Conservation (phyloP, 1,140 invertebrate genomes). For the Leguminivora glycinivorella region DNA sequence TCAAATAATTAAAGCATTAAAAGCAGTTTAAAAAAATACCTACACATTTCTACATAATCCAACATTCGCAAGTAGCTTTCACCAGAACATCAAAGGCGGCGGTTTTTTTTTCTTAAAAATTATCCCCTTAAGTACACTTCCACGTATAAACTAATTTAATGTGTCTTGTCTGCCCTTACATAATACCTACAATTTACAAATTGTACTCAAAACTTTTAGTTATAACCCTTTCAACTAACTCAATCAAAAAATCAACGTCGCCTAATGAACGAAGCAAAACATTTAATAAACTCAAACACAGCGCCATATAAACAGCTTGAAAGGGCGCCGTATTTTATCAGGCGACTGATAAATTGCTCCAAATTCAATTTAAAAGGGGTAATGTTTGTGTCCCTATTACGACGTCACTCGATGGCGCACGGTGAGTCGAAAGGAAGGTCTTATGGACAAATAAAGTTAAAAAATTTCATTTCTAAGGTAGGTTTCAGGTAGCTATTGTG, state of each 20-base stretch:
- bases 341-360: slow-evolving; percentile 69
- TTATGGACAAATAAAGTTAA: background rate
- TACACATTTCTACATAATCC: too few relatives aligned
- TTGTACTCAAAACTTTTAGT: background rate
- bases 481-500: too few relatives aligned
- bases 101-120: too few relatives aligned
- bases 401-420: slow-evolving; percentile 57
- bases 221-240: background rate
- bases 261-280: slow-evolving; percentile 6
- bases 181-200: background rate
- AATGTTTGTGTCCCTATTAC: slow-evolving; percentile 74
- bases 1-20: too few relatives aligned
- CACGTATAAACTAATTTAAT: too few relatives aligned
- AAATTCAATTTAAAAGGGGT: slow-evolving; percentile 77
- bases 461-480: background rate
- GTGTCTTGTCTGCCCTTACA: too few relatives aligned
- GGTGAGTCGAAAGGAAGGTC: background rate
- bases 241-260: background rate
- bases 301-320: slow-evolving; percentile 27
- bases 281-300: slow-evolving; percentile 7
- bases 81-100: too few relatives aligned
- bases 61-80: too few relatives aligned
- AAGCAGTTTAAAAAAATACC: too few relatives aligned
- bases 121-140: too few relatives aligned
- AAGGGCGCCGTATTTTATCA: slow-evolving; percentile 64